phyloP scores from a whole-genome alignment of 2,888 invertebrate genomes.

The Barypeithes pellucidus region DNA sequence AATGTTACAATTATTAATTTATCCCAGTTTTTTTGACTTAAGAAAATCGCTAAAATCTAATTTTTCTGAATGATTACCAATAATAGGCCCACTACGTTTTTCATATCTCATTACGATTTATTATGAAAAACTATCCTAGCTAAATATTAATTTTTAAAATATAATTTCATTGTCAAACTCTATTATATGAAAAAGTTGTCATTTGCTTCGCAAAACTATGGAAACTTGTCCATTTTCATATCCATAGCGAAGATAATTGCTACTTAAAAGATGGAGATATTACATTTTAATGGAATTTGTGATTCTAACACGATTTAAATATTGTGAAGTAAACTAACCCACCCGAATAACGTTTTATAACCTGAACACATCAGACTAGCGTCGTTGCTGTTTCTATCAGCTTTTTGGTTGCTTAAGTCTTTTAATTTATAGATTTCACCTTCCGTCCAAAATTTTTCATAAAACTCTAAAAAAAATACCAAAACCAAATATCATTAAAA shows the following conservation, averaged over 20 bases:
- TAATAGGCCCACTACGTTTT: slow-evolving; percentile 66
- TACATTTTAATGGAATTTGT: background rate
- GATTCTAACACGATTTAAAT: too few species aligned
- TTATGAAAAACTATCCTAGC: slow-evolving; percentile 45
- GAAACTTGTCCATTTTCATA: slow-evolving; percentile 17
- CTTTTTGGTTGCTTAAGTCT: too few species aligned
- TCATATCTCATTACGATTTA: slow-evolving; percentile 52
- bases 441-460: background rate
- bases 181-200: slow-evolving; percentile 27
- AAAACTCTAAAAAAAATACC: background rate
- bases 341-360: too few species aligned
- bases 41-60: slow-evolving; percentile 59
- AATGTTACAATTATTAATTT: slow-evolving; percentile 21
- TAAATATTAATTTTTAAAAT: slow-evolving; percentile 14
- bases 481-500: background rate
- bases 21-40: slow-evolving; percentile 58
- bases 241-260: slow-evolving; percentile 17
- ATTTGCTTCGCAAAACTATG: slow-evolving; percentile 35
- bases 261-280: background rate
- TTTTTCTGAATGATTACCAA: slow-evolving; percentile 64
- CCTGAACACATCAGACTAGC: too few species aligned
- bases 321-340: too few species aligned
- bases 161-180: slow-evolving; percentile 32
- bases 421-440: too few species aligned
- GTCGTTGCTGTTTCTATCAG: too few species aligned